phyloP scores from a whole-genome alignment of 1,140 invertebrate genomes.

The Apis dorsata region DNA sequence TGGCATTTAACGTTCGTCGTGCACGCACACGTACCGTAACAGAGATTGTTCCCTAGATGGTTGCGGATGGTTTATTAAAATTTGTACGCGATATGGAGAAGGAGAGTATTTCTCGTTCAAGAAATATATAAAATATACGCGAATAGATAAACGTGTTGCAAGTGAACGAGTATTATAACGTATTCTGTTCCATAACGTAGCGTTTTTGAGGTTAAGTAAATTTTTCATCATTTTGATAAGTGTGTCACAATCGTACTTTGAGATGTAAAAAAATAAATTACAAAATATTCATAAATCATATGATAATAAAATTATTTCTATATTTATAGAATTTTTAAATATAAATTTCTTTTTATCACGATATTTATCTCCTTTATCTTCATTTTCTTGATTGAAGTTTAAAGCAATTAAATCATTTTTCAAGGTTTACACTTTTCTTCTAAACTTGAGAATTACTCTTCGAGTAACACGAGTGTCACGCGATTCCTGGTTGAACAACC shows the following conservation, averaged over 20 bases:
- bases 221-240: no score
- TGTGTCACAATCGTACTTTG: no score
- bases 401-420: background rate
- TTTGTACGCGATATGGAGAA: background rate
- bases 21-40: slow-evolving; percentile 14
- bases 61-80: slow-evolving; percentile 20
- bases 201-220: no score
- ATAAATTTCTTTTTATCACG: no score
- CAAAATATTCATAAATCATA: no score
- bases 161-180: background rate
- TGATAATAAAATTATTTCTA: no score
- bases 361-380: background rate
- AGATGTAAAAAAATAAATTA: no score
- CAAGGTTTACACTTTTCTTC: background rate
- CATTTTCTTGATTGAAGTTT: background rate
- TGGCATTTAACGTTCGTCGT: slow-evolving; percentile 18
- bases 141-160: background rate
- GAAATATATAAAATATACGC: background rate
- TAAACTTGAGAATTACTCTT: slow-evolving; percentile 21
- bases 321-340: no score
- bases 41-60: slow-evolving; percentile 13
- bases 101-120: background rate
- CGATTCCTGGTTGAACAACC: slow-evolving; percentile 49
- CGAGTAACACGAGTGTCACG: slow-evolving; percentile 35
- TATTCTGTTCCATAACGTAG: background rate